A percentile compares a stretch with the other conserved stretches of the same genome.
Evolutionary conservation across 2,888 invertebrate species (phyloP).

Genomic region (Volucella inanis): DNA sequence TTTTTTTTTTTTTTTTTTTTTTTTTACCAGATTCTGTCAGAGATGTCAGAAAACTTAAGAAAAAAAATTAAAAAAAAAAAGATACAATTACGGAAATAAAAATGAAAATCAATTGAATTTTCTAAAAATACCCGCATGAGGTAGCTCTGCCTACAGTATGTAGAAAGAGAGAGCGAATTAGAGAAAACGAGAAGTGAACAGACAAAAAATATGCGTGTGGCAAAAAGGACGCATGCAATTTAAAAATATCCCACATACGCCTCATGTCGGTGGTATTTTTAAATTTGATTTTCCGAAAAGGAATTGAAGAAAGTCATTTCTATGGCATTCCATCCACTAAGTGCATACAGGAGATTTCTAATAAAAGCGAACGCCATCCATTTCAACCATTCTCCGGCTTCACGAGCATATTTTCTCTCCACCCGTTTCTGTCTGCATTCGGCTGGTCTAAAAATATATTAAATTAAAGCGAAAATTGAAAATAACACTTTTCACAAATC

Average conservation of each 20-base stretch:
- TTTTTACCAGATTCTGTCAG: conserved; percentile 29
- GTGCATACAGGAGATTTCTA: too few relatives aligned
- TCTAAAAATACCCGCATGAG: conserved; percentile 63
- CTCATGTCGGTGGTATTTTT: conserved; percentile 49
- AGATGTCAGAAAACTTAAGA: conserved; percentile 23
- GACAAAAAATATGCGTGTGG: conserved; percentile 35
- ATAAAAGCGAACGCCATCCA: too few relatives aligned
- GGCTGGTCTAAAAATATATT: conserved; percentile 41
- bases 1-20: too few relatives aligned
- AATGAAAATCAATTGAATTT: conserved; percentile 48
- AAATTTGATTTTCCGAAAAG: too few relatives aligned
- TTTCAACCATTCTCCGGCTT: not conserved
- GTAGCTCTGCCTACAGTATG: conserved; percentile 48
- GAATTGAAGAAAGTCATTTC: too few relatives aligned
- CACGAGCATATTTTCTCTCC: not conserved
- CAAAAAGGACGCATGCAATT: conserved; percentile 41
- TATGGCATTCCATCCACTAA: too few relatives aligned
- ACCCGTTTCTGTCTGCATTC: conserved; percentile 4
- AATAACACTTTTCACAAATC: conserved; percentile 35
- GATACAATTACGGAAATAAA: not conserved
- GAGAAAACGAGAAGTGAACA: conserved; percentile 35
- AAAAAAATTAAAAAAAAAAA: not conserved
- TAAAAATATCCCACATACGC: conserved; percentile 59
- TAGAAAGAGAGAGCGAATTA: conserved; percentile 1
- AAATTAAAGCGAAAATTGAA: conserved; percentile 9